Base-by-base conservation (phyloP, 2,797 vertebrate genomes). In the Neomorphus geoffroyi region DNA sequence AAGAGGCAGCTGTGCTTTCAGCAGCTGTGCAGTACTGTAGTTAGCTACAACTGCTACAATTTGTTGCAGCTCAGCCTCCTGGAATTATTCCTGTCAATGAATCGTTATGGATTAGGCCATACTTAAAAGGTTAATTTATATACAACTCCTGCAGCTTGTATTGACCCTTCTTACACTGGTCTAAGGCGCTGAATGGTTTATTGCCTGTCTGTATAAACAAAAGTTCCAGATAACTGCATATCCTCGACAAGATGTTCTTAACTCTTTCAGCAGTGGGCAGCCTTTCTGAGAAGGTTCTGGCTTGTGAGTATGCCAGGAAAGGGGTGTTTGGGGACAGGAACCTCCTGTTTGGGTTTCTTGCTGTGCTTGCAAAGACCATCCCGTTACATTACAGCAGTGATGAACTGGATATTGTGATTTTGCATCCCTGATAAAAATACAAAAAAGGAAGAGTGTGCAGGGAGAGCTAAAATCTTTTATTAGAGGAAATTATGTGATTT, bases 121-220 rank as follows among this genome's bases (percentile, higher is more conserved):
- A 90, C 93, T 97, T 94, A 96, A 94, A 95, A 96, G 93, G 95
- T 95, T 97, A 97, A 95, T 97, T 97, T 94, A 97, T 97, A 96
- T 96, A 96, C 93, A 96, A 85, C 93, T 95, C 88, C 89, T 94
- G 90, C 86, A 86, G 90, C 94, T 94, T 94, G 82, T 97, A 96
- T 95, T 97, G 96, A 97, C 96, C 96, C 95, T 96, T 93, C 93
- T 92, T 90, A 91, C 83, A 80, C 84, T 94, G 90, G 93, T 96
- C 92, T 95, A 91, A 94, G 84, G 86, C 71, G 5, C 92, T 92
- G 94, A 94, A 96, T 90, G 82, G 91, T 97, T 97, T 97, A 97
- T 97, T 93, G 90, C 95, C 56, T 90, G 86, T 93, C 96, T 96
- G 95, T 96, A 96, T 96, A 96, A 96, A 96, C 96, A 96, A 56